phyloP scores from a whole-genome alignment of 2,888 invertebrate species.

The Pimpla rufipes region DNA sequence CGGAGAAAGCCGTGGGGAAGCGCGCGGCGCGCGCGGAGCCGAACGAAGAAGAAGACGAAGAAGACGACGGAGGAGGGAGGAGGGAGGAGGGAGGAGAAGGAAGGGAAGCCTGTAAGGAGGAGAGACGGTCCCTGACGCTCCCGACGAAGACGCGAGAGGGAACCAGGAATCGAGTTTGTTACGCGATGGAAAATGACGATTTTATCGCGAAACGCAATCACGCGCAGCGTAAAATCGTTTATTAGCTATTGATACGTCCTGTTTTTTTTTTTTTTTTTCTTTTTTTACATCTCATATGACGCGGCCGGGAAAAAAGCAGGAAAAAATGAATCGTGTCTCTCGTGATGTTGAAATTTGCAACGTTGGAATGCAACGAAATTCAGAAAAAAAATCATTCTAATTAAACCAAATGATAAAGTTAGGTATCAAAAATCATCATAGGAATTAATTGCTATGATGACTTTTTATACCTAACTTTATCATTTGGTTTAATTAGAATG shows the following conservation, averaged over 20 bases:
- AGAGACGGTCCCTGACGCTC: constrained; percentile 58
- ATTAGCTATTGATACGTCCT: constrained; percentile 4
- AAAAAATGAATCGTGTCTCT: too few species aligned
- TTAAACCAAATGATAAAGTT: too few species aligned
- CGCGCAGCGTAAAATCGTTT: constrained; percentile 15
- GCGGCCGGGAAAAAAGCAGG: too few species aligned
- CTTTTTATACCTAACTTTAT: too few species aligned
- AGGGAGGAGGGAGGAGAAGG: constrained; percentile 45
- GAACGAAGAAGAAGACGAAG: constrained; percentile 32
- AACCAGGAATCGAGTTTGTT: constrained; percentile 54
- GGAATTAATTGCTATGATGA: too few species aligned
- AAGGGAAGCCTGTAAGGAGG: constrained; percentile 49
- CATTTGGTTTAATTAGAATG: too few species aligned
- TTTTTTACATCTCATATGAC: neutral
- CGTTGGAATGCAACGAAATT: too few species aligned
- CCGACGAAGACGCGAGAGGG: constrained; percentile 60
- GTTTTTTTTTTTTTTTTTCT: neutral
- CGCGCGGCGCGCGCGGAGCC: constrained; percentile 61
- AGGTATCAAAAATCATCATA: too few species aligned
- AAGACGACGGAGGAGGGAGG: constrained; percentile 40
- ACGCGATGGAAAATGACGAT: constrained; percentile 37
- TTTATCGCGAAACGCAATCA: constrained; percentile 40
- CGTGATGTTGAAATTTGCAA: neutral
- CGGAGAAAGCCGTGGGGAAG: constrained; percentile 64
- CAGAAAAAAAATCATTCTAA: too few species aligned